Evolutionary conservation across 2,888 invertebrate species (phyloP), one percentile per base, ranked within the genome.

Genomic region (Hemithea aestivaria): DNA sequence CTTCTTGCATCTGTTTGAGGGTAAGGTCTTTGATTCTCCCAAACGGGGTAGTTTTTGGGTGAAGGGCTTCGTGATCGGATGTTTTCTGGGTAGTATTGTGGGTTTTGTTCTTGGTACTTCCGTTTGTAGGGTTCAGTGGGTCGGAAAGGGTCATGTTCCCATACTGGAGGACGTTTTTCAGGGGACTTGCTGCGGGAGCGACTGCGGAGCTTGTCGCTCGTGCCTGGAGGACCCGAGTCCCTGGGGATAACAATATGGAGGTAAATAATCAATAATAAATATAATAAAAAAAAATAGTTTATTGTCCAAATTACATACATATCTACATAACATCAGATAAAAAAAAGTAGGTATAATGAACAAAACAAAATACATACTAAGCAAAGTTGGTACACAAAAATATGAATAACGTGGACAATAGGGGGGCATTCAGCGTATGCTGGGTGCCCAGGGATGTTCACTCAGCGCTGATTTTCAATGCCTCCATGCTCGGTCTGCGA

Each of bases 101-200:
- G 44, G 7, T 49, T 42, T 25, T 40, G 37, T 2, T 53, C 48
- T 12, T 38, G 45, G 34, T 42, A 37, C 9, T 52, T 48, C 12
- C 29, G 42, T 43, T 42, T 47, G 32, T 40, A 40, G 6, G 41
- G 41, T 10, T 41, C 34, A 2, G 37, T 34, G n/a, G 37, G 28
- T 6, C 30, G 6, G 1, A 41, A 30, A 3, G 33, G 20, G 3
- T 50, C 45, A 5, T 57, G 52, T 46, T 35, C 58, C 56, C 20
- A 53, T n/a, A 25, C 53, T 42, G 38, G 51, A 2, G 53, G 43
- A 1, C 68, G 70, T 32, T 63, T 62, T 5, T 62, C 64, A 0
- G 74, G 80, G 1, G 82, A 72, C 0, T 53, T 58, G 27, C 78
- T 81, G 29, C 70, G 70, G 0, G 83, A 77, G 11, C 61, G 58